Conservation (phyloP, 2,113 vertebrate genomes). For the Gyps fulvus region DNA sequence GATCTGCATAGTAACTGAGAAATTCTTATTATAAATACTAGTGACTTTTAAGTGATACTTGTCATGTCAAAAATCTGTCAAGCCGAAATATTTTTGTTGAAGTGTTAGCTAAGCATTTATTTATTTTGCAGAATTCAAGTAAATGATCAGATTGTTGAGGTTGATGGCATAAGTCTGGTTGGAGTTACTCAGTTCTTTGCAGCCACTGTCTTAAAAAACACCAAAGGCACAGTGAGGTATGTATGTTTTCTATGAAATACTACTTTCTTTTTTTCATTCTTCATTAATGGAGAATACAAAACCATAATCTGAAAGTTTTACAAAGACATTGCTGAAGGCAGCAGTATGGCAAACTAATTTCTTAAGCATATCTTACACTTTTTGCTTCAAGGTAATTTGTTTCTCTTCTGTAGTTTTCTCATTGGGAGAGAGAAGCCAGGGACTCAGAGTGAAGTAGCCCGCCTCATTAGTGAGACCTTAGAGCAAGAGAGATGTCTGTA, state of each 20-base stretch:
- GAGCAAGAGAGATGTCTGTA: constrained; percentile 87
- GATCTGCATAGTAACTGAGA: background rate
- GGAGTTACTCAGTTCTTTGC: constrained; percentile 93
- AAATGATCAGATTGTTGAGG: constrained; percentile 94
- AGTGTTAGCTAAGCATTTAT: background rate
- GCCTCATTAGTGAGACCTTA: constrained; percentile 90
- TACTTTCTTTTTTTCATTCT: background rate
- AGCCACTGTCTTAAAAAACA: constrained; percentile 92
- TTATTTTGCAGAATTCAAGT: constrained; percentile 84
- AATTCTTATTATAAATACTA: background rate
- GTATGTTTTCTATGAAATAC: constrained; percentile 14
- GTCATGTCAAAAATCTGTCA: background rate
- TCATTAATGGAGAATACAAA: background rate
- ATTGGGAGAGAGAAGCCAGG: constrained; percentile 93
- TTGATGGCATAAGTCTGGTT: constrained; percentile 88
- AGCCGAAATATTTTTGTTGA: background rate
- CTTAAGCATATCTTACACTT: background rate
- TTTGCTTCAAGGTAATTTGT: background rate
- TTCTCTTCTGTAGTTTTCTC: constrained; percentile 77
- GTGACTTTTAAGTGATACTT: background rate
- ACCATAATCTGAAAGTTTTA: background rate
- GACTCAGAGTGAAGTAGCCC: constrained; percentile 88
- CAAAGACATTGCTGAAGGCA: background rate
- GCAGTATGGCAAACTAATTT: background rate
- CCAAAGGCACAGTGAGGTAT: constrained; percentile 88